Conservation (phyloP, 2,888 invertebrate genomes). For the Apoderus coryli region DNA sequence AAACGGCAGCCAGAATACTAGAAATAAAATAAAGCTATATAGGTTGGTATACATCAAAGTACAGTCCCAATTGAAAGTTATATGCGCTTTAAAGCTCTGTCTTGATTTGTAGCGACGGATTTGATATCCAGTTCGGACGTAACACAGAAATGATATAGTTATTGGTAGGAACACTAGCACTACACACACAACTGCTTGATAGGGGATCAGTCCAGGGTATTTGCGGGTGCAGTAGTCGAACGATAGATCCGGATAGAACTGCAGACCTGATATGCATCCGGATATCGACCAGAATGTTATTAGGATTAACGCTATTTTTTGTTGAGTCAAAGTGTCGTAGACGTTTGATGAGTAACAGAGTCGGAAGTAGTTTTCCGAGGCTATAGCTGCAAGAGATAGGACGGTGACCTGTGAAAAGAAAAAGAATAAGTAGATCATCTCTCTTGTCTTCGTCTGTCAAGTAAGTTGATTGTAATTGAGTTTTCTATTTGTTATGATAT, state of each 20-base stretch:
- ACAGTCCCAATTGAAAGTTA: slow-evolving; percentile 46
- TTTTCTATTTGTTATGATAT: too few species aligned
- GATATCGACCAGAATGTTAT: slow-evolving; percentile 43
- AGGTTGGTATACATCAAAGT: slow-evolving; percentile 48
- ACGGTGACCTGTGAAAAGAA: too few species aligned
- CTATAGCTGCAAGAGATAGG: slow-evolving; percentile 46
- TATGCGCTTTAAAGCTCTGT: slow-evolving; percentile 47
- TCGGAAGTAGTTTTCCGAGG: slow-evolving; percentile 50
- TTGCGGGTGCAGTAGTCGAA: slow-evolving; percentile 53
- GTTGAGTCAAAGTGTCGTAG: slow-evolving; percentile 35
- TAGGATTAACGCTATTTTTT: slow-evolving; percentile 38
- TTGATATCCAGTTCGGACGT: slow-evolving; percentile 36
- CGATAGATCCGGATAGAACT: slow-evolving; percentile 44
- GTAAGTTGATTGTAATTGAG: too few species aligned
- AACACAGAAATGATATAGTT: slow-evolving; percentile 38
- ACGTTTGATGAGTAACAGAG: slow-evolving; percentile 41
- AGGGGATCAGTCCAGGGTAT: slow-evolving; percentile 39
- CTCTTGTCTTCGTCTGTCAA: too few species aligned
- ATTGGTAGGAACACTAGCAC: slow-evolving; percentile 45
- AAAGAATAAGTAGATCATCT: too few species aligned
- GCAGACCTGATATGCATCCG: slow-evolving; percentile 40
- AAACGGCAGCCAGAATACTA: slow-evolving; percentile 55
- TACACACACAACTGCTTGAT: slow-evolving; percentile 40
- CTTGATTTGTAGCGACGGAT: slow-evolving; percentile 38
- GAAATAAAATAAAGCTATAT: slow-evolving; percentile 46